Evolutionary conservation across 2,888 invertebrate genomes (phyloP).

Genomic region (Mesochorus sp.): DNA sequence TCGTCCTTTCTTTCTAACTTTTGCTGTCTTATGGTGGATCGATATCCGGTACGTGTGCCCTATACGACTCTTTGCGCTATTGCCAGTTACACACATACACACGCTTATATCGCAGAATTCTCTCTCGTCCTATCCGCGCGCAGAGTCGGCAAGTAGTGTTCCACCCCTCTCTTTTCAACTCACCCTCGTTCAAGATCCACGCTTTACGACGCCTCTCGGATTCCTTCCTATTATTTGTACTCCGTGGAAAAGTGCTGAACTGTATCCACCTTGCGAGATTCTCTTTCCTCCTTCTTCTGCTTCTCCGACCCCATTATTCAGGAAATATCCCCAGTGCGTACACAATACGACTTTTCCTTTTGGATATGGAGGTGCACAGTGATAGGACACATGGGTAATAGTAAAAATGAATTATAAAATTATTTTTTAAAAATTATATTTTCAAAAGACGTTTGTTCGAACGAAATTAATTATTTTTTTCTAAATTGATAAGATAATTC

Average conservation of each 20-base stretch:
- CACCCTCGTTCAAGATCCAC: slow-evolving; percentile 42
- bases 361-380: too few relatives aligned
- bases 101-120: slow-evolving; percentile 7
- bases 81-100: slow-evolving; percentile 14
- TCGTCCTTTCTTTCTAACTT: slow-evolving; percentile 39
- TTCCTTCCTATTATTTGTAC: slow-evolving; percentile 63
- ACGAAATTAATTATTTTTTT: too few relatives aligned
- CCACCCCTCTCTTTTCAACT: slow-evolving; percentile 48
- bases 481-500: too few relatives aligned
- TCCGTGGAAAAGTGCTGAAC: slow-evolving; percentile 55
- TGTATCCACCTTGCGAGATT: slow-evolving; percentile 53
- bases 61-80: slow-evolving; percentile 20
- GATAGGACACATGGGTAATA: too few relatives aligned
- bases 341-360: too few relatives aligned
- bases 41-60: slow-evolving; percentile 57
- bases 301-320: not conserved
- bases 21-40: slow-evolving; percentile 53
- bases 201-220: slow-evolving; percentile 57
- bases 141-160: slow-evolving; percentile 46
- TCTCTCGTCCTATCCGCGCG: not conserved
- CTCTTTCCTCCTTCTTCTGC: not conserved
- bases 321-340: too few relatives aligned
- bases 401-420: too few relatives aligned
- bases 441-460: too few relatives aligned
- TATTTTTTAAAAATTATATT: too few relatives aligned